phyloP scores from a whole-genome alignment of 2,113 vertebrate species.

The Hystrix brachyura region DNA sequence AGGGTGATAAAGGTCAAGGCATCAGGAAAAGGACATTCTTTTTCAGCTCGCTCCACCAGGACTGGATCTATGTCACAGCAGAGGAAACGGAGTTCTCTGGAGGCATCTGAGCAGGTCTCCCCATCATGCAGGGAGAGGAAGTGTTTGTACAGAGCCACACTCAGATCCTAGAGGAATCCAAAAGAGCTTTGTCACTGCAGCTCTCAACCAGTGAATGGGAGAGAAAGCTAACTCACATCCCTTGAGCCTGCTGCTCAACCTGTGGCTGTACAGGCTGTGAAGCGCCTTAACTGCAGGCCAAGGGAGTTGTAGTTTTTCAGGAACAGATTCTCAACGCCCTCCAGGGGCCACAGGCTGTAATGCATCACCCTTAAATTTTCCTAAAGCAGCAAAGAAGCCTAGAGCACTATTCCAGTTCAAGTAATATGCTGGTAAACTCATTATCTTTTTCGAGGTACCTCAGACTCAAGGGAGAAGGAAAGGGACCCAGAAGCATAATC shows the following conservation, averaged over 20 bases:
- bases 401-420: constrained; percentile 32
- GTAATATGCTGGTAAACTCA: neutral
- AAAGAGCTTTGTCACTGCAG: constrained; percentile 79
- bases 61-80: constrained; percentile 94
- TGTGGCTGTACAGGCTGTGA: neutral
- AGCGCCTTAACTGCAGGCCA: neutral
- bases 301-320: neutral
- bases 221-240: constrained; percentile 48
- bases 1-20: constrained; percentile 91
- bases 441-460: neutral
- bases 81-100: constrained; percentile 89
- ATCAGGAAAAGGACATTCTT: constrained; percentile 90
- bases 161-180: constrained; percentile 92
- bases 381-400: neutral
- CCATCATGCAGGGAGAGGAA: constrained; percentile 85
- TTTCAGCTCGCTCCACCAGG: constrained; percentile 91
- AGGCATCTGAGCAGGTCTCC: constrained; percentile 44
- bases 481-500: neutral
- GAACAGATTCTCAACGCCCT: constrained; percentile 45
- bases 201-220: constrained; percentile 48
- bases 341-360: constrained; percentile 61
- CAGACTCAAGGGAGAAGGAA: neutral
- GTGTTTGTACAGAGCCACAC: constrained; percentile 93
- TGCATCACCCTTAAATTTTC: neutral
- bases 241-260: neutral